These are phyloP conservation scores for Criorhina ranunculi DNA, from an alignment of 2,888 invertebrate genomes.

Conservation along the genomic window DNA sequence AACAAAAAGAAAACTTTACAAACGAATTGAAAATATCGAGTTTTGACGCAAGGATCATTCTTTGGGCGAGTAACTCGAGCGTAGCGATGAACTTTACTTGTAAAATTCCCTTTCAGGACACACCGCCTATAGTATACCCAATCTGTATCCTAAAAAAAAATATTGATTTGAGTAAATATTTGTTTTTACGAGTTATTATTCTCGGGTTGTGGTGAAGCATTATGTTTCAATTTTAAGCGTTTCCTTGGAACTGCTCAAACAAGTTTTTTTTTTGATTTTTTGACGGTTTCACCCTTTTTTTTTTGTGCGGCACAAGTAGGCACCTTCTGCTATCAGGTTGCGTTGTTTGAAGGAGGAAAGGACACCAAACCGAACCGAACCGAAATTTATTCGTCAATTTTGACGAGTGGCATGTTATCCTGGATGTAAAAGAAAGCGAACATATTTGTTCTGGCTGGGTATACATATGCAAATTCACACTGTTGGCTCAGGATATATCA, in stretches of 20 bases:
- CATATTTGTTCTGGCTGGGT: slow-evolving; percentile 67
- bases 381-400: slow-evolving; percentile 72
- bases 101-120: slow-evolving; percentile 20
- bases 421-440: slow-evolving; percentile 69
- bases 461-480: slow-evolving; percentile 73
- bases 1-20: slow-evolving; percentile 42
- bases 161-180: slow-evolving; percentile 74
- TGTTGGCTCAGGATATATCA: slow-evolving; percentile 69
- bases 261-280: slow-evolving; percentile 15
- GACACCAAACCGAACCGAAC: slow-evolving; percentile 23
- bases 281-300: slow-evolving; percentile 50
- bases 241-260: slow-evolving; percentile 10
- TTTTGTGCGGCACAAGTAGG: neutral
- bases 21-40: slow-evolving; percentile 63
- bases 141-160: slow-evolving; percentile 1
- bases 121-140: neutral
- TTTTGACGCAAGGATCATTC: slow-evolving; percentile 36
- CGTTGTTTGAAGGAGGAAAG: neutral
- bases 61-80: slow-evolving; percentile 12
- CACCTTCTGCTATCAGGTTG: neutral
- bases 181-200: slow-evolving; percentile 70
- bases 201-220: slow-evolving; percentile 56
- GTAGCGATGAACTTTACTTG: slow-evolving; percentile 41
- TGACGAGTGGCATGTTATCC: slow-evolving; percentile 72
- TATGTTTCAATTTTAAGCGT: slow-evolving; percentile 69